Percentiles rank a stretch among this genome's conserved stretches.
These are phyloP conservation scores for Caenorhabditis virilis DNA, from an alignment of 2,888 invertebrate genomes.

Conservation along the genomic window DNA sequence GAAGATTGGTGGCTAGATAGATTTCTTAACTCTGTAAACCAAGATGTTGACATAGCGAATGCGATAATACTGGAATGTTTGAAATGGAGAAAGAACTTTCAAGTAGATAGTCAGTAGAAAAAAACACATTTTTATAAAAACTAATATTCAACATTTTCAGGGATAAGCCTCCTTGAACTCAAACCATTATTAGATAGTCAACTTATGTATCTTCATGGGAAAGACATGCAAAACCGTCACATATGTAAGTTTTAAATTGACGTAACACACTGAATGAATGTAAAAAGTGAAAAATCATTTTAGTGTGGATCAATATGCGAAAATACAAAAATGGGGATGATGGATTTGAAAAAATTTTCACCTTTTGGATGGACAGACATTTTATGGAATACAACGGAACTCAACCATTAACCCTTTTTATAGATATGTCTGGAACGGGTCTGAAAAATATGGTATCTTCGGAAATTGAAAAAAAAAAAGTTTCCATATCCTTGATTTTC, in stretches of 20 bases:
- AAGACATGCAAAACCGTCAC: slow-evolving; percentile 49
- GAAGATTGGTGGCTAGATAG: slow-evolving; percentile 57
- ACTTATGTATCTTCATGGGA: slow-evolving; percentile 60
- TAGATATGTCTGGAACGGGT: slow-evolving; percentile 57
- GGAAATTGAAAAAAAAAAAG: not conserved
- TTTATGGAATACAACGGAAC: slow-evolving; percentile 54
- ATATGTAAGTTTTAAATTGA: slow-evolving; percentile 44
- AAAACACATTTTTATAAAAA: too few species aligned
- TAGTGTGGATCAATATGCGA: slow-evolving; percentile 63
- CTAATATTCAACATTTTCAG: too few species aligned
- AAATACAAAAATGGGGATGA: slow-evolving; percentile 49
- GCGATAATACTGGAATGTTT: slow-evolving; percentile 60
- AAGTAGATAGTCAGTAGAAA: slow-evolving; percentile 56
- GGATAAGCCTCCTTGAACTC: slow-evolving; percentile 54
- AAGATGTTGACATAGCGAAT: slow-evolving; percentile 59
- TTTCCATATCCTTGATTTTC: slow-evolving; percentile 4
- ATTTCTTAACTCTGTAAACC: slow-evolving; percentile 45
- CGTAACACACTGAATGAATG: not conserved
- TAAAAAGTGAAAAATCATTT: too few species aligned
- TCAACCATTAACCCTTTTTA: slow-evolving; percentile 53
- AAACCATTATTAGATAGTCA: slow-evolving; percentile 50
- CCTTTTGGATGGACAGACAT: slow-evolving; percentile 66
- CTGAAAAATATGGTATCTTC: slow-evolving; percentile 56
- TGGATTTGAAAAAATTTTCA: slow-evolving; percentile 54
- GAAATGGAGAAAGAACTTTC: slow-evolving; percentile 56